Percentiles rank a stretch among this genome's conserved stretches.
These are phyloP conservation scores for Sebastiscus albofasciatus DNA, from an alignment of 2,797 vertebrate species.

Conservation along the genomic window DNA sequence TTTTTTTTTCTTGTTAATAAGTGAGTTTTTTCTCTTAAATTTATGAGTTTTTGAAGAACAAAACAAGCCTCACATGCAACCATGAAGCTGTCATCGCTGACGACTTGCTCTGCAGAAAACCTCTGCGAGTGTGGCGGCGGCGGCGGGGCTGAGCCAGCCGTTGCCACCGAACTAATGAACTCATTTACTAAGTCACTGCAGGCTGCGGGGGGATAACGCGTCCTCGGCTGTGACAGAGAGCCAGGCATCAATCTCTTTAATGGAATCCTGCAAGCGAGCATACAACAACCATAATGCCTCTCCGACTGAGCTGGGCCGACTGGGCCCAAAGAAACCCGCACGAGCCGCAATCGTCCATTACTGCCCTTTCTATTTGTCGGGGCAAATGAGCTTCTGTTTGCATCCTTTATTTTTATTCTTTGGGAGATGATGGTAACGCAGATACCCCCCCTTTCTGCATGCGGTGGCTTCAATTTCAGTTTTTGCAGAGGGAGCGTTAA, in stretches of 20 bases:
- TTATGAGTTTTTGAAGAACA: too few species aligned
- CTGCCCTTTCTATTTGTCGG: conserved; percentile 48
- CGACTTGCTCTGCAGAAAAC: conserved; percentile 35
- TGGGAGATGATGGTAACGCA: conserved; percentile 35
- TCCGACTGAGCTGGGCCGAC: conserved; percentile 59
- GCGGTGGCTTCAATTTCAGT: conserved; percentile 38
- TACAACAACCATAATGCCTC: conserved; percentile 77
- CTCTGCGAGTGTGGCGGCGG: conserved; percentile 36
- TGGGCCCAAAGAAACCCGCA: conserved; percentile 47
- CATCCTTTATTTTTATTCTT: conserved; percentile 51
- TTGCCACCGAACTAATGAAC: conserved; percentile 78
- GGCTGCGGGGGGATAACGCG: conserved; percentile 70
- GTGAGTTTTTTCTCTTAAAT: too few species aligned
- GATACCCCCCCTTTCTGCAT: neutral
- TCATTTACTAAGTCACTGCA: conserved; percentile 81
- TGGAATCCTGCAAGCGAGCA: conserved; percentile 79
- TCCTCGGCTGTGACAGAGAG: conserved; percentile 76
- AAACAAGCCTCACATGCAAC: neutral
- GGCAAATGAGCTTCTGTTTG: conserved; percentile 54
- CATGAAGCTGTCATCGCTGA: conserved; percentile 37
- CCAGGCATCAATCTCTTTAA: conserved; percentile 83
- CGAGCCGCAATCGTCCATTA: conserved; percentile 51
- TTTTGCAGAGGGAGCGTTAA: conserved; percentile 32
- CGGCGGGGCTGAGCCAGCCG: conserved; percentile 43
- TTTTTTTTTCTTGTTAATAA: too few species aligned